Evolutionary conservation across 2,113 vertebrate genomes (phyloP), one percentile per base, ranked within the genome.

Genomic region (Nibea albiflora): DNA sequence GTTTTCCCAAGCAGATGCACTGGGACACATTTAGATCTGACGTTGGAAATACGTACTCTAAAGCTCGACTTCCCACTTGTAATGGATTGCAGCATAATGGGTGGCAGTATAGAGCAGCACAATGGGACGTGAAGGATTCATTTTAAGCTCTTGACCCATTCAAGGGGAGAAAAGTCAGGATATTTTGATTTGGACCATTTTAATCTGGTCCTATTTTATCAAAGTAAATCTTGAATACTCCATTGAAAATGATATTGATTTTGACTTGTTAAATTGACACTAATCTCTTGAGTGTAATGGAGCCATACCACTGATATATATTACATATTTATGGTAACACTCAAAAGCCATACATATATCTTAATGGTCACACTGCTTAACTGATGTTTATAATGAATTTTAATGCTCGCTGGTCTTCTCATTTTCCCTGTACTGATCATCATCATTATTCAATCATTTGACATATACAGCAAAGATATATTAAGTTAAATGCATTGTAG

Each of bases 401-500:
- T 35, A 8, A 8, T 9, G 35, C 7, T 35, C 1, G 7, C 35
- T 39, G 35, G 35, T 8, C 35, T 39, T 39, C 35, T 35, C 52
- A 52, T 42, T 24, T 60, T 54, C 28, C 31, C 3, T 74, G 28
- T 12, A 26, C 19, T 3, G 11, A n/a, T 53, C 2, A 20, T 14
- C 50, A 20, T 66, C 42, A 31, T 54, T 14, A 44, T 72, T 11
- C 3, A 31, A 11, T 47, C 46, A 47, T 75, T 46, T 47, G 24
- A 67, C 73, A 3, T 19, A 44, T 12, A 66, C 10, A 4, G 3
- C 19, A 60, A 61, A 57, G 58, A 50, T 50, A 15, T 26, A 82
- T 62, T 8, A 26, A 6, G 11, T 16, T 28, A 64, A 64, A 69
- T n/a, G 57, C 17, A 78, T 66, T 65, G 63, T 22, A 19, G 49